Conservation (phyloP, 2,888 invertebrate genomes). For the Tanypteryx hageni region DNA sequence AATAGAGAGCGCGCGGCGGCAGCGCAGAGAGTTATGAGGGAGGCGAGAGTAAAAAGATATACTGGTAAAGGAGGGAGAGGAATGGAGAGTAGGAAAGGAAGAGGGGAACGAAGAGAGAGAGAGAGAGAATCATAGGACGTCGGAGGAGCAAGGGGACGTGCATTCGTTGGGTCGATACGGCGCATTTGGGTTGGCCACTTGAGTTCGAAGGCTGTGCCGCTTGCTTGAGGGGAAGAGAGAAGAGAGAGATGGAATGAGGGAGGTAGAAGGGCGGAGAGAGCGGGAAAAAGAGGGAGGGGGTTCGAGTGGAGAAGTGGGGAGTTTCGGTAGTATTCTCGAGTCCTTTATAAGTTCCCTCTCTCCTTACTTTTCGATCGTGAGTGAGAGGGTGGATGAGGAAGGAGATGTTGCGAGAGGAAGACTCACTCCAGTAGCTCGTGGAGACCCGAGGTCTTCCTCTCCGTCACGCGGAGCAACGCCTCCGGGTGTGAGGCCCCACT, state of each 20-base stretch:
- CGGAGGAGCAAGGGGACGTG: not conserved
- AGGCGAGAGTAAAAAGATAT: not conserved
- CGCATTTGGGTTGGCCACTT: conserved; percentile 52
- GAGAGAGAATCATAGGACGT: not conserved
- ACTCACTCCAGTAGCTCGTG: no score
- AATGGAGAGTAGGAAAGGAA: not conserved
- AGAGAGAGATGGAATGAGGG: not conserved
- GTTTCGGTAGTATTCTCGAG: no score
- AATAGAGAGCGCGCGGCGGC: not conserved
- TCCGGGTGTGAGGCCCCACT: no score
- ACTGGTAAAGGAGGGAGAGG: not conserved
- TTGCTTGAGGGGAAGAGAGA: not conserved
- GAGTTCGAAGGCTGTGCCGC: conserved; percentile 48
- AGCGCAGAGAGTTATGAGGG: not conserved
- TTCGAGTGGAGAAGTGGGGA: no score
- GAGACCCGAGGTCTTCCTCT: not conserved
- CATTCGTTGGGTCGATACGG: conserved; percentile 30
- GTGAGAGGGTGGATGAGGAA: not conserved
- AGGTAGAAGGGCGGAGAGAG: not conserved
- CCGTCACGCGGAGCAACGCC: not conserved
- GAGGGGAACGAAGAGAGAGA: not conserved
- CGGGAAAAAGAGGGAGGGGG: not conserved
- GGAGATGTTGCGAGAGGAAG: not conserved
- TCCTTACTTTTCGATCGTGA: not conserved
- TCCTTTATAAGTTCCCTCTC: no score